Base-by-base conservation (phyloP, 2,113 vertebrate species). In the Gobio gobio region DNA sequence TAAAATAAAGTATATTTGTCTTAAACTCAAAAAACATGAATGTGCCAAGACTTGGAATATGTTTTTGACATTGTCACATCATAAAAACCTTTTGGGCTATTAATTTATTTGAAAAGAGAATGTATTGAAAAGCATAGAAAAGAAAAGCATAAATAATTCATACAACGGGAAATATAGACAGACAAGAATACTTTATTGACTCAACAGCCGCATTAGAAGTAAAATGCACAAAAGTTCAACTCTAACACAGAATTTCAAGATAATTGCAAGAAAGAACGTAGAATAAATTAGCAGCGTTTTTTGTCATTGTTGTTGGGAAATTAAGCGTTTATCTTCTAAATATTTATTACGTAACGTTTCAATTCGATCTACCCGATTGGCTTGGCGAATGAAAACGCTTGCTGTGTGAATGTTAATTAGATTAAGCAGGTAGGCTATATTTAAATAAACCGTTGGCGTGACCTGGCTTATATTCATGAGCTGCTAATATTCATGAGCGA, bases 1-100 rank as follows among this genome's bases (percentile, higher is more conserved):
- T 86, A 88, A 82, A 90, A 89, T 88, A 89, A 90, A 89, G 74
- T 68, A 86, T 86, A 68, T 87, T 90, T 88, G 88, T 90, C 85
- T 79, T 87, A 64, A 89, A 86, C 33, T 79, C 73, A 20, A 86
- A 78, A 86, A 86, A 59, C 29, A n/a, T 36, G 51, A 40, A 83
- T 29, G 49, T 56, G 74, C 51, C 16, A 43, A 66, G 14, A 75
- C 24, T 45, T 12, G n/a, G 8, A 22, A 47, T 33, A 75, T 75
- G 13, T 24, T 7, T 74, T 47, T 47, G n/a, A 47, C 22, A 43
- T 7, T 6, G 51, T 54, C 51, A 70, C 66, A 70, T 70, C 36
- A 70, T 4, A 68, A 51, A 51, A 56, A 56, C 5, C 0, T 56
- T 56, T 56, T 7, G 6, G 49, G 49, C 49, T 16, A 51, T 51